Percentiles rank a stretch among this genome's conserved stretches.
Conservation (phyloP, 2,888 invertebrate species). For the Drosophila melanosoma region DNA sequence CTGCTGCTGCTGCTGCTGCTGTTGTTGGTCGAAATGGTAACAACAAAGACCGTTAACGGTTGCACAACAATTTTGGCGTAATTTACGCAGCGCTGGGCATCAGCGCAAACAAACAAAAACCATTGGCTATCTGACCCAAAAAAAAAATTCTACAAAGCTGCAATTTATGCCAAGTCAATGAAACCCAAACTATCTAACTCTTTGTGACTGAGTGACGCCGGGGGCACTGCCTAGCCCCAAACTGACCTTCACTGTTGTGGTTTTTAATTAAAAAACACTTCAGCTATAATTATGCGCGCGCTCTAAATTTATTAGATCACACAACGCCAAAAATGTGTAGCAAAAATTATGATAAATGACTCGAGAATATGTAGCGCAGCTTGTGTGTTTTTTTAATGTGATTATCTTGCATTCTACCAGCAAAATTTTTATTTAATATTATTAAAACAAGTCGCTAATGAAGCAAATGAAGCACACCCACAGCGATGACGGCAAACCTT, state of each 20-base stretch:
- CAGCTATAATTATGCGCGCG: conserved; percentile 62
- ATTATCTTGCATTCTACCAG: conserved; percentile 55
- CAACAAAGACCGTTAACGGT: conserved; percentile 56
- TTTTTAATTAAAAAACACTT: conserved; percentile 72
- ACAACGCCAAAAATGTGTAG: conserved; percentile 10
- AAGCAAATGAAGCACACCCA: conserved; percentile 73
- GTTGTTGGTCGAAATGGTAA: conserved; percentile 61
- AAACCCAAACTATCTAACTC: conserved; percentile 39
- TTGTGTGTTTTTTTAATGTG: conserved; percentile 22
- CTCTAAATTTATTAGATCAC: conserved; percentile 63
- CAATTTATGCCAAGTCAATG: conserved; percentile 45
- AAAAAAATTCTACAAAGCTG: conserved; percentile 49
- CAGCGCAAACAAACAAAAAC: conserved; percentile 23
- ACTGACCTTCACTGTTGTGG: conserved; percentile 51
- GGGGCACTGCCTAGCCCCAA: conserved; percentile 38
- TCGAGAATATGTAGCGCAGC: conserved; percentile 25
- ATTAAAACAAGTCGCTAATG: conserved; percentile 66
- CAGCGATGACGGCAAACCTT: conserved; percentile 46
- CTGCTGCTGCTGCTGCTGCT: conserved; percentile 18
- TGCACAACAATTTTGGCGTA: conserved; percentile 58
- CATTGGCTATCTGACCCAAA: conserved; percentile 58
- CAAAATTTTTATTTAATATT: conserved; percentile 2
- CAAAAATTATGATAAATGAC: conserved; percentile 53
- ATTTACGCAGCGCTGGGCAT: conserved; percentile 55
- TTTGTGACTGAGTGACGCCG: conserved; percentile 22